Evolutionary conservation across 1,140 invertebrate genomes (phyloP), one percentile per base, ranked within the genome.

Genomic region (Holcopasites calliopsidis): DNA sequence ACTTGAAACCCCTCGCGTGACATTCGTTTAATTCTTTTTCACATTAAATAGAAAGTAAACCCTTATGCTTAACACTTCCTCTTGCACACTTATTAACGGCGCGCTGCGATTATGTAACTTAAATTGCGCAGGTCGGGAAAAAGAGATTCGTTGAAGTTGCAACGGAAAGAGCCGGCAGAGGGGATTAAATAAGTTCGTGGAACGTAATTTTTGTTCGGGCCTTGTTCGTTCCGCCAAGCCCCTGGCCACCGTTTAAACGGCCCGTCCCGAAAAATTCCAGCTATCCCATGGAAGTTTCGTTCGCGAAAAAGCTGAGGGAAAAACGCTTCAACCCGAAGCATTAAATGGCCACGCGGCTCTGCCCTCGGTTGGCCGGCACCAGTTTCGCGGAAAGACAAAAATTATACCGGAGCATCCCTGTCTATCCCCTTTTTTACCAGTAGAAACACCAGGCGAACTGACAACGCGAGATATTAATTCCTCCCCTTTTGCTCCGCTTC

Each of bases 381-480:
- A 40, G 33, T 49, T 18, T 16, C 18, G 55, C 31, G 28, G 13
- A 42, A 38, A 38, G 42, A 38, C 42, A 72, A 23, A 72, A 62
- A 40, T 55, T n/a, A 26, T 23, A 55, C 33, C 23, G 23, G 13
- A 11, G n/a, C n/a, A 21, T 55, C 16, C n/a, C 35, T 26, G 11
- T 23, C 13, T 21, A n/a, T 8, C 47, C 35, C 35, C 28, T 54
- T 28, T 4, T 28, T 28, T 26, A 28, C 23, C 35, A 21, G 33
- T 6, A 21, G 38, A 11, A 44, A 58, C 10, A 72, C 21, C 23
- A 28, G 2, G 13, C 11, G 33, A 64, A 38, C 61, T 13, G 21
- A 23, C 13, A 54, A 73, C 60, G 26, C 58, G 35, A 33, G n/a
- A 73, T 65, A 55, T 65, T 73, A 73, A 73, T 73, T 54, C 26